These are phyloP conservation scores for Okapia johnstoni DNA, from an alignment of 2,113 vertebrate genomes.

Conservation along the genomic window DNA sequence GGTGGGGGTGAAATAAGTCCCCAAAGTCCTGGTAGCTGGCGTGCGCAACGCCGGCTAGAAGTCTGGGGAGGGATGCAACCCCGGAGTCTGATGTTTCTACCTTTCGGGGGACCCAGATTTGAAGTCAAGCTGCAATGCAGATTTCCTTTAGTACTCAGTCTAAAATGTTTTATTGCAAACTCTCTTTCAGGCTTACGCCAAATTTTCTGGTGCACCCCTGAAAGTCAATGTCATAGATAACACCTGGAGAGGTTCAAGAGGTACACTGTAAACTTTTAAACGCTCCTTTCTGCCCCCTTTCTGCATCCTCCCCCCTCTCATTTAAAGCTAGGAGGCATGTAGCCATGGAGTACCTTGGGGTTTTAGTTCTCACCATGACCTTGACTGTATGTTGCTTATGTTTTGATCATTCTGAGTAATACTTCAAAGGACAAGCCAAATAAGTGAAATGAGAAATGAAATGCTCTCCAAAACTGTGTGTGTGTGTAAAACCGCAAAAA, in stretches of 20 bases:
- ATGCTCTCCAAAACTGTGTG: neutral
- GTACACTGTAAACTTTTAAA: constrained; percentile 76
- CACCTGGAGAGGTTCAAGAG: constrained; percentile 92
- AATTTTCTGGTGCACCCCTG: constrained; percentile 91
- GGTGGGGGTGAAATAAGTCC: neutral
- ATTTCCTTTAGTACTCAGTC: neutral
- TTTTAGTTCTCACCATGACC: neutral
- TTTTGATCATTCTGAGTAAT: constrained; percentile 30
- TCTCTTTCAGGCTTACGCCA: constrained; percentile 91
- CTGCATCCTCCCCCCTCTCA: fast-evolving
- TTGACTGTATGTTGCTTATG: constrained; percentile 10
- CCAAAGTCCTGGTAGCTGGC: neutral
- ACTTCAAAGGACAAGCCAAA: neutral
- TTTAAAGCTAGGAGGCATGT: neutral
- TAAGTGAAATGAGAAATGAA: constrained; percentile 31
- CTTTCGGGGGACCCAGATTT: neutral
- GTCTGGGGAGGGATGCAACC: neutral
- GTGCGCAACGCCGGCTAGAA: neutral
- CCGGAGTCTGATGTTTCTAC: neutral
- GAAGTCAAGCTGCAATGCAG: neutral
- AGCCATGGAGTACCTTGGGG: neutral
- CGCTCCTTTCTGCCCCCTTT: neutral
- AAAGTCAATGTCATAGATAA: constrained; percentile 87
- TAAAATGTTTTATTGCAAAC: constrained; percentile 7
- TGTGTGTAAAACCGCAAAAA: neutral